phyloP scores from a whole-genome alignment of 1,140 invertebrate species.

The Drosophila tsacasi region DNA sequence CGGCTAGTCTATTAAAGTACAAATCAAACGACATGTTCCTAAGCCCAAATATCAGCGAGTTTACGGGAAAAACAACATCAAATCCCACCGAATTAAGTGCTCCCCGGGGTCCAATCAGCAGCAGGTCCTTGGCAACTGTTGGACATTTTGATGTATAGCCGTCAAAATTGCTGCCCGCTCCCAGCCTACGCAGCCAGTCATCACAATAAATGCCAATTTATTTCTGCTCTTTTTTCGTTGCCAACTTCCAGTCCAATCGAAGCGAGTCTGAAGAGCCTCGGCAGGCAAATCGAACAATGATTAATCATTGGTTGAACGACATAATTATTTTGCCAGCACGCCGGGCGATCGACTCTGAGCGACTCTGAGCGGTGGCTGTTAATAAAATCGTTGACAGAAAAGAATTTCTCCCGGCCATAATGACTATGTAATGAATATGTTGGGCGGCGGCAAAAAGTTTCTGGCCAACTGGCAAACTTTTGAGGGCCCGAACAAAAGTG shows the following conservation, averaged over 20 bases:
- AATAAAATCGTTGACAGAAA: constrained; percentile 60
- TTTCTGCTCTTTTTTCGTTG: constrained; percentile 34
- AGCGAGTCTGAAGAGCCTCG: constrained; percentile 10
- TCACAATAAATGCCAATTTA: constrained; percentile 75
- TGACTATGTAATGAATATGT: constrained; percentile 79
- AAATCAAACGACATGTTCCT: constrained; percentile 19
- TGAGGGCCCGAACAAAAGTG: constrained; percentile 58
- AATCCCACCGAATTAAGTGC: constrained; percentile 51
- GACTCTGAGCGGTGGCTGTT: constrained; percentile 33
- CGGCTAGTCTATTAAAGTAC: constrained; percentile 20
- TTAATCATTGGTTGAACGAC: constrained; percentile 68
- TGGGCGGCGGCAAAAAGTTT: constrained; percentile 41
- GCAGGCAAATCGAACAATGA: constrained; percentile 61
- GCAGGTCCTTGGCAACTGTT: constrained; percentile 47
- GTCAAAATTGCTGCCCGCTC: constrained; percentile 24
- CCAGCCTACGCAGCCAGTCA: constrained; percentile 35
- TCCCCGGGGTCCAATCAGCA: constrained; percentile 58
- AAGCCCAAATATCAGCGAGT: constrained; percentile 12
- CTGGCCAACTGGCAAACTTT: constrained; percentile 26
- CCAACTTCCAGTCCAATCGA: constrained; percentile 14
- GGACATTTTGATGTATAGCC: constrained; percentile 55
- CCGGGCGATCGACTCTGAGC: constrained; percentile 15
- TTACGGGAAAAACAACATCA: constrained; percentile 23
- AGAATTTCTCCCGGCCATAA: constrained; percentile 47
- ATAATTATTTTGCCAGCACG: constrained; percentile 67